phyloP scores from a whole-genome alignment of 1,140 invertebrate genomes.

The Zophobas atratus region DNA sequence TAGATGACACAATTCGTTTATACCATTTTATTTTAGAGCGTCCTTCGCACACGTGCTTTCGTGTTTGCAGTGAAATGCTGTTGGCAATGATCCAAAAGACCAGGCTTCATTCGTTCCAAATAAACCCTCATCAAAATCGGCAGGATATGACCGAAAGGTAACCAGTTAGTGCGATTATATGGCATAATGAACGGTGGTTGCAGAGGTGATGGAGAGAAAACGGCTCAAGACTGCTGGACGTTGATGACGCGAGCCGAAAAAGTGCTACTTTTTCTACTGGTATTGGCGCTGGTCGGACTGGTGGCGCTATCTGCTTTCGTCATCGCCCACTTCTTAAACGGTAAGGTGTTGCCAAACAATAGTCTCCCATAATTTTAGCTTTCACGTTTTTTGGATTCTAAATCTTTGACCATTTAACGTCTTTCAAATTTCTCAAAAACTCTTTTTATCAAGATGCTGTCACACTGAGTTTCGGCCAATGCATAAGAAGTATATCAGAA shows the following conservation, averaged over 20 bases:
- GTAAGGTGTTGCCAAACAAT: slow-evolving; percentile 1
- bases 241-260: slow-evolving; percentile 23
- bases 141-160: slow-evolving; percentile 21
- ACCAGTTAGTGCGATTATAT: slow-evolving; percentile 1
- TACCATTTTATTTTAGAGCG: slow-evolving; percentile 5
- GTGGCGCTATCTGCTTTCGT: not conserved
- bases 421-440: too few relatives aligned
- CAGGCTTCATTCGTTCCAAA: not conserved
- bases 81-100: slow-evolving; percentile 14
- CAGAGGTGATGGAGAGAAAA: slow-evolving; percentile 12
- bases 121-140: not conserved
- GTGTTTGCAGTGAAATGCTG: slow-evolving; percentile 1
- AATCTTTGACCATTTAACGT: too few relatives aligned
- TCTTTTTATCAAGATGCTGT: too few relatives aligned
- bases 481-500: too few relatives aligned
- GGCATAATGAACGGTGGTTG: not conserved
- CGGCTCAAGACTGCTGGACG: slow-evolving; percentile 23
- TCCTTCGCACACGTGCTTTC: slow-evolving; percentile 5
- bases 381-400: too few relatives aligned
- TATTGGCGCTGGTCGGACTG: not conserved
- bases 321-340: slow-evolving; percentile 16
- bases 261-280: slow-evolving; percentile 20
- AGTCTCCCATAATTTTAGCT: not conserved
- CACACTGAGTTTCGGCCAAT: too few relatives aligned
- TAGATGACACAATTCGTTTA: slow-evolving; percentile 36